Conservation (phyloP, 2,888 invertebrate species). For the Temnothorax ravouxi region DNA sequence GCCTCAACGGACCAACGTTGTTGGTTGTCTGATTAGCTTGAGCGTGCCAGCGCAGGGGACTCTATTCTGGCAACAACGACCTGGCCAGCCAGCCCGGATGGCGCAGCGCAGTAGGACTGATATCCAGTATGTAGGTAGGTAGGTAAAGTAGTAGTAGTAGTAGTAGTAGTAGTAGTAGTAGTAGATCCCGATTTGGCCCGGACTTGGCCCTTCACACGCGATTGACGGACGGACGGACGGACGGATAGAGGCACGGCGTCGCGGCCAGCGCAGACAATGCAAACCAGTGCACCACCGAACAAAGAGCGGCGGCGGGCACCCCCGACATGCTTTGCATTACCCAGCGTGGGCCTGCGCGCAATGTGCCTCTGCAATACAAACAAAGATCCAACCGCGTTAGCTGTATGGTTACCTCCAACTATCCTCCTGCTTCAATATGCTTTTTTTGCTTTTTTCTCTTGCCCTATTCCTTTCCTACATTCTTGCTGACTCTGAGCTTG, state of each 20-base stretch:
- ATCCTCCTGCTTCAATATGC: slow-evolving; percentile 72
- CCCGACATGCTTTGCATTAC: slow-evolving; percentile 86
- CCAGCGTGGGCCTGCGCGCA: slow-evolving; percentile 86
- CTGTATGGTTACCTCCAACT: slow-evolving; percentile 76
- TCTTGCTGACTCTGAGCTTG: slow-evolving; percentile 33
- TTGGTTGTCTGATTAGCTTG: slow-evolving; percentile 82
- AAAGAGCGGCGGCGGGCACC: slow-evolving; percentile 84
- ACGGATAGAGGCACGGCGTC: slow-evolving; percentile 85
- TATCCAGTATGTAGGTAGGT: slow-evolving; percentile 82
- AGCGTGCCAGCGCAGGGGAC: slow-evolving; percentile 83
- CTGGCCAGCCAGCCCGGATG: slow-evolving; percentile 84
- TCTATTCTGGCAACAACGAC: slow-evolving; percentile 84
- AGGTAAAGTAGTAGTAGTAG: slow-evolving; percentile 63
- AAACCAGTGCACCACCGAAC: slow-evolving; percentile 85
- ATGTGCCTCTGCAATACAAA: slow-evolving; percentile 87
- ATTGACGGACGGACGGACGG: slow-evolving; percentile 77
- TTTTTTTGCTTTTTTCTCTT: slow-evolving; percentile 52
- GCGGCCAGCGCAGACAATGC: slow-evolving; percentile 87
- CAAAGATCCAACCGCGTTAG: slow-evolving; percentile 86
- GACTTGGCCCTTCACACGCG: slow-evolving; percentile 81
- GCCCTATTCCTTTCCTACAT: slow-evolving; percentile 49
- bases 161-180: slow-evolving; percentile 66
- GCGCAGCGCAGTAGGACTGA: slow-evolving; percentile 81
- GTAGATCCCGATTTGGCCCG: slow-evolving; percentile 80
- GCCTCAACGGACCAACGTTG: slow-evolving; percentile 82